phyloP scores from a whole-genome alignment of 2,888 invertebrate genomes.

The Sclerodermus sp. region DNA sequence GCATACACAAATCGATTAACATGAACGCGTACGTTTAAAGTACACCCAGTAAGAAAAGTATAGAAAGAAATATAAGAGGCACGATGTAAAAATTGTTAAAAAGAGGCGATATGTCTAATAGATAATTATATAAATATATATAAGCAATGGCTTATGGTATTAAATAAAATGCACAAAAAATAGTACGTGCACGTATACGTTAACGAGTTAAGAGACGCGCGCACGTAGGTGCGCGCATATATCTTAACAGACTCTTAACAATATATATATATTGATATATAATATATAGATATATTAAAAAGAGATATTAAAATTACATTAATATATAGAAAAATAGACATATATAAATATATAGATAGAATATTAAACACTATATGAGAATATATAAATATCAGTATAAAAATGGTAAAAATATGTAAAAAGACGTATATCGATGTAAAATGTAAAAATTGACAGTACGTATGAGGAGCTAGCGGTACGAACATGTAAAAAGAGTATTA shows the following conservation, averaged over 20 bases:
- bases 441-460: conserved; percentile 8
- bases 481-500: conserved; percentile 30
- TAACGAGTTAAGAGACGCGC: conserved; percentile 14
- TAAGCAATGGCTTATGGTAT: conserved; percentile 14
- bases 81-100: too few relatives aligned
- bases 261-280: conserved; percentile 20
- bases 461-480: conserved; percentile 21
- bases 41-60: conserved; percentile 18
- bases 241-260: conserved; percentile 4
- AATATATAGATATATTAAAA: conserved; percentile 22
- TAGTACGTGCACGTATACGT: conserved; percentile 32
- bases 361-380: background rate
- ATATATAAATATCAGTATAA: conserved; percentile 16
- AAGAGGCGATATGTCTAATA: conserved; percentile 12
- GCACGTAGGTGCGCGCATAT: conserved; percentile 21
- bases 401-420: conserved; percentile 19
- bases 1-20: conserved; percentile 23
- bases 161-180: conserved; percentile 17
- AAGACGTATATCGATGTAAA: conserved; percentile 18
- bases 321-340: conserved; percentile 20
- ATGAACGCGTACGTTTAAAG: conserved; percentile 34
- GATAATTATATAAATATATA: conserved; percentile 26
- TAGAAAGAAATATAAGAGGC: too few relatives aligned
- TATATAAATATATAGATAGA: conserved; percentile 16
- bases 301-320: conserved; percentile 32